phyloP scores from a whole-genome alignment of 2,797 vertebrate genomes.

The Eulemur albifrons region DNA sequence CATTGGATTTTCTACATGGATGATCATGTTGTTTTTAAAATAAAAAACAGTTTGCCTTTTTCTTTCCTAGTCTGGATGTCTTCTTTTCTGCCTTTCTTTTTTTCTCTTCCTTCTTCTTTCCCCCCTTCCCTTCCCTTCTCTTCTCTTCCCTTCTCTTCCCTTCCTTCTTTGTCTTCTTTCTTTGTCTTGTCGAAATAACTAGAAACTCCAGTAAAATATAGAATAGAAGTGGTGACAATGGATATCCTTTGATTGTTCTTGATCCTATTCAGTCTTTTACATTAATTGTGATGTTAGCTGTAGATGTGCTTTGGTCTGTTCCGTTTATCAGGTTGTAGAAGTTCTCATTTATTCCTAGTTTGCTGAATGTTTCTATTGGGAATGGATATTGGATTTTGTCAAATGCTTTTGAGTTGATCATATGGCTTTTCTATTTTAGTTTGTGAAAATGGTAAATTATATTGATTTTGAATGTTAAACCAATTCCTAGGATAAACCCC shows the following conservation, averaged over 20 bases:
- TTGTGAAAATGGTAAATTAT: too few relatives aligned
- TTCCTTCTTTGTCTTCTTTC: neutral
- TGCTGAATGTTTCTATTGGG: neutral
- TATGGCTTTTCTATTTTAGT: too few relatives aligned
- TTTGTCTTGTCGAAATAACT: neutral
- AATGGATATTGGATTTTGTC: neutral
- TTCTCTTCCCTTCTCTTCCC: neutral
- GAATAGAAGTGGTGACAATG: neutral
- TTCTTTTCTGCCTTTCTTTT: too few relatives aligned
- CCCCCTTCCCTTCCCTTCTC: too few relatives aligned
- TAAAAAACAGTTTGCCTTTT: neutral
- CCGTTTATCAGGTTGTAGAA: neutral
- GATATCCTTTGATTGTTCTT: neutral
- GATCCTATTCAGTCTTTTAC: neutral
- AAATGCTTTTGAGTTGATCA: too few relatives aligned
- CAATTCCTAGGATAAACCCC: neutral
- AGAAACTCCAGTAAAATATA: neutral
- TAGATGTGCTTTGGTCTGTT: neutral
- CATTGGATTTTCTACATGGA: neutral
- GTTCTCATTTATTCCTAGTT: neutral
- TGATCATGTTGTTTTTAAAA: neutral
- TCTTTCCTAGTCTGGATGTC: neutral
- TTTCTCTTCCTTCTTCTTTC: too few relatives aligned
- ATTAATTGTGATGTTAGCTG: neutral
- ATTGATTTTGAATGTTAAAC: neutral